phyloP scores from a whole-genome alignment of 2,888 invertebrate genomes.

The Villa cingulata region DNA sequence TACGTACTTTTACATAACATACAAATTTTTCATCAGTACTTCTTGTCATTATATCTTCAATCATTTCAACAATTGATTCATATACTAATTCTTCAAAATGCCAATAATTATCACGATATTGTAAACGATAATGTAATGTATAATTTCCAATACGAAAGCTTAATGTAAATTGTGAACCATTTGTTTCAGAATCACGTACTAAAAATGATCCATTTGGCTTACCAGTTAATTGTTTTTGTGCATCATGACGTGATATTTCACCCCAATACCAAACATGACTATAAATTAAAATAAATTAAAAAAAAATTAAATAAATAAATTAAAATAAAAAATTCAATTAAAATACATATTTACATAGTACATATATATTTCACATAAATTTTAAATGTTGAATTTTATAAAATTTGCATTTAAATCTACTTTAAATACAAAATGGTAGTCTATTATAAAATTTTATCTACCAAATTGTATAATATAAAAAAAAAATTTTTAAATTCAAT shows the following conservation, averaged over 20 bases:
- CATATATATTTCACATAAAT: too few species aligned
- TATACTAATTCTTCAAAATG: conserved; percentile 32
- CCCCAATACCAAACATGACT: conserved; percentile 70
- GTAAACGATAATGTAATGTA: conserved; percentile 61
- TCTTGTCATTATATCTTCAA: conserved; percentile 57
- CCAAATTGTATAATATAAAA: too few species aligned
- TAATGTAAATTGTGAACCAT: conserved; percentile 53
- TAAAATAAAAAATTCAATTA: too few species aligned
- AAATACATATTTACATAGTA: conserved; percentile 1
- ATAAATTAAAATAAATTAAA: conserved; percentile 8
- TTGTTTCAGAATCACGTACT: conserved; percentile 63
- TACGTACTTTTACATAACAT: conserved; percentile 55
- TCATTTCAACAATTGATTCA: conserved; percentile 52
- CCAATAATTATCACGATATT: conserved; percentile 44
- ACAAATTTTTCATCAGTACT: conserved; percentile 53
- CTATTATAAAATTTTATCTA: too few species aligned
- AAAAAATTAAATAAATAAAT: too few species aligned
- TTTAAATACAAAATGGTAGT: too few species aligned
- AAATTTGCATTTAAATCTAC: too few species aligned
- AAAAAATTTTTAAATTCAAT: too few species aligned
- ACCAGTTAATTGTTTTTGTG: conserved; percentile 51
- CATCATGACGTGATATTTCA: conserved; percentile 55
- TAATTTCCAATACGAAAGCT: conserved; percentile 57
- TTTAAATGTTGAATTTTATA: too few species aligned
- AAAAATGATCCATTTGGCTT: conserved; percentile 65